Base-by-base conservation (phyloP, 2,797 vertebrate species). In the Tapirus indicus region DNA sequence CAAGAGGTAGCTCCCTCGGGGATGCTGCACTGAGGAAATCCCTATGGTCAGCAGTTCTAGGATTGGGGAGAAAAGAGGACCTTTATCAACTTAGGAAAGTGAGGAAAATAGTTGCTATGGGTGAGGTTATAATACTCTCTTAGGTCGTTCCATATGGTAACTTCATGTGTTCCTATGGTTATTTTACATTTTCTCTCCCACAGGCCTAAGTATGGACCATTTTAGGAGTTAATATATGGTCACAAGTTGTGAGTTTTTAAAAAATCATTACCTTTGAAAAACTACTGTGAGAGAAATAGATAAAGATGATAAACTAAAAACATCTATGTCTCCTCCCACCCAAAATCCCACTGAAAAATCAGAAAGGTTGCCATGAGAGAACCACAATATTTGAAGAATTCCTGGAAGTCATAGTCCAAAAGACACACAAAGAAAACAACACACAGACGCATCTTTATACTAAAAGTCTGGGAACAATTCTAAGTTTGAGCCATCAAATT, bases 21-120 rank as follows among this genome's bases (percentile, higher is more conserved):
- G 97, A 79, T 98, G 98, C 91, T 92, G 99, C 86, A 99, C 98
- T 0, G 99, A 99, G 0, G 99, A 99, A 14, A 99, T 14, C 2
- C 99, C 99, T 35, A 99, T 94, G 0, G 99, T 97, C 52, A 99
- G 96, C 97, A 98, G 99, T 94, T 98, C 99, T 99, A 98, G 66
- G 92, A 64, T 60, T 32, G 44, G 60, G 13, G n/a, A 68, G 27
- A 95, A 72, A 98, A 93, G 29, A 87, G 56, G 32, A 56, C 14
- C 12, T 78, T 49, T 69, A 72, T 58, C 69, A 95, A 2, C 11
- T 29, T 25, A 58, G 18, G 16, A 44, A 75, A 86, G n/a, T 71
- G 54, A 80, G 32, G 35, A 49, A 64, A 58, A 44, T 0, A 66
- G 12, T 54, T 87, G 85, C 54, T 60, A 27, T 38, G 38, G 9